Evolutionary conservation across 2,888 invertebrate species (phyloP).

Genomic region (Epinotia brunnichana): DNA sequence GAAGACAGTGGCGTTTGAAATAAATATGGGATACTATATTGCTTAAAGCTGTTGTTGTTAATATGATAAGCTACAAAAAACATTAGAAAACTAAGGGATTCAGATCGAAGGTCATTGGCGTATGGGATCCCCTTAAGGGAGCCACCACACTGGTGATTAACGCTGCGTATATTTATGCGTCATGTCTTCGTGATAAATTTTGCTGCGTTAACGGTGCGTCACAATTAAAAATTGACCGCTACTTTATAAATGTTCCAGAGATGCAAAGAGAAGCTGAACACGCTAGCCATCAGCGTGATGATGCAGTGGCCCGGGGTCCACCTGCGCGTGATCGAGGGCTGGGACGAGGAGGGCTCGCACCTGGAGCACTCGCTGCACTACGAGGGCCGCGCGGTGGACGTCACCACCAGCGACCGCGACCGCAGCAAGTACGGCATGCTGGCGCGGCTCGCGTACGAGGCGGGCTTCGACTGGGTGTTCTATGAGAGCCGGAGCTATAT

Average conservation of each 20-base stretch:
- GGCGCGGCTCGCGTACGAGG: constrained; percentile 96
- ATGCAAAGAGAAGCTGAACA: constrained; percentile 97
- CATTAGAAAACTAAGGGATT: too few relatives aligned
- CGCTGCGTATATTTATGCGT: too few relatives aligned
- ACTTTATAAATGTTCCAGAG: constrained; percentile 86
- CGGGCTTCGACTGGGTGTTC: constrained; percentile 99
- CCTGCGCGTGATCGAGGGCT: constrained; percentile 96
- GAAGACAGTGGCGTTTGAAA: too few relatives aligned
- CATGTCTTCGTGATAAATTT: too few relatives aligned
- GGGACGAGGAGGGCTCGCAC: constrained; percentile 94
- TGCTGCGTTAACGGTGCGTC: too few relatives aligned
- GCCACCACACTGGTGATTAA: too few relatives aligned
- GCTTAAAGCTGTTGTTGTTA: too few relatives aligned
- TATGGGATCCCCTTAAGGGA: too few relatives aligned
- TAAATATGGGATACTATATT: too few relatives aligned
- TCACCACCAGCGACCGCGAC: constrained; percentile 97
- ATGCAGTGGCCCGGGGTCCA: constrained; percentile 99
- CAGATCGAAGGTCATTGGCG: too few relatives aligned
- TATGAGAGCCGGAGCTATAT: constrained; percentile 97
- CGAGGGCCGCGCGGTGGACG: constrained; percentile 98
- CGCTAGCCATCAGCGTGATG: constrained; percentile 97
- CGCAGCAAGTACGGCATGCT: constrained; percentile 97
- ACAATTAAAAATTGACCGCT: not conserved
- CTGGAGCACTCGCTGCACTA: constrained; percentile 94
- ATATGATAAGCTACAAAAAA: too few relatives aligned